A percentile compares a stretch with the other conserved stretches of the same genome.
These are phyloP conservation scores for Xylota sylvarum DNA, from an alignment of 2,888 invertebrate genomes.

Conservation along the genomic window DNA sequence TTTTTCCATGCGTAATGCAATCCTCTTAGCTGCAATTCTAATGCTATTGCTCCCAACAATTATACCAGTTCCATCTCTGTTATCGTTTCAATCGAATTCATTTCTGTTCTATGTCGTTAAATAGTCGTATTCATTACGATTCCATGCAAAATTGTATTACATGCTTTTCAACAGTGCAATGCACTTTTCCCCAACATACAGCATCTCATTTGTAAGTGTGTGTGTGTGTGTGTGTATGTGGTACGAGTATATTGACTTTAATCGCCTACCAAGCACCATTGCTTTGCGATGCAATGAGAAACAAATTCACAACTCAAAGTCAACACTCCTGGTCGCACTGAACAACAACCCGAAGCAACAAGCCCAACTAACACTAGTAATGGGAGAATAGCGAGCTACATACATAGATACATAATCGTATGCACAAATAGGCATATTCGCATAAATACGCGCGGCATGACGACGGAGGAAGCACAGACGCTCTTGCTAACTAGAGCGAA, in stretches of 20 bases:
- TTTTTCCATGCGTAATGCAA: slow-evolving; percentile 11
- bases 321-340: slow-evolving; percentile 44
- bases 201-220: not conserved
- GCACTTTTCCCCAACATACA: slow-evolving; percentile 59
- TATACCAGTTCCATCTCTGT: slow-evolving; percentile 21
- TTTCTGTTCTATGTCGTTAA: slow-evolving; percentile 63
- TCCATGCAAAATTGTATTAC: slow-evolving; percentile 53
- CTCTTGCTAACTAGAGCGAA: slow-evolving; percentile 75
- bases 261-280: slow-evolving; percentile 73
- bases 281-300: slow-evolving; percentile 61
- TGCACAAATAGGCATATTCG: slow-evolving; percentile 57
- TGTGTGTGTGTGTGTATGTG: not conserved
- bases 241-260: slow-evolving; percentile 66
- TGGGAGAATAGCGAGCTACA: slow-evolving; percentile 8
- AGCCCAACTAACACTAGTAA: slow-evolving; percentile 4
- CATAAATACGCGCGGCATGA: slow-evolving; percentile 54
- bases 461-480: slow-evolving; percentile 48
- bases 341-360: not conserved
- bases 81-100: slow-evolving; percentile 55
- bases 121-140: slow-evolving; percentile 65
- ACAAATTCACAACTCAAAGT: slow-evolving; percentile 66
- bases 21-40: slow-evolving; percentile 22
- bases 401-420: slow-evolving; percentile 51
- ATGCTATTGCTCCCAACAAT: slow-evolving; percentile 36
- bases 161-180: slow-evolving; percentile 70